Evolutionary conservation across 2,888 invertebrate genomes (phyloP).

Genomic region (Rhingia campestris): DNA sequence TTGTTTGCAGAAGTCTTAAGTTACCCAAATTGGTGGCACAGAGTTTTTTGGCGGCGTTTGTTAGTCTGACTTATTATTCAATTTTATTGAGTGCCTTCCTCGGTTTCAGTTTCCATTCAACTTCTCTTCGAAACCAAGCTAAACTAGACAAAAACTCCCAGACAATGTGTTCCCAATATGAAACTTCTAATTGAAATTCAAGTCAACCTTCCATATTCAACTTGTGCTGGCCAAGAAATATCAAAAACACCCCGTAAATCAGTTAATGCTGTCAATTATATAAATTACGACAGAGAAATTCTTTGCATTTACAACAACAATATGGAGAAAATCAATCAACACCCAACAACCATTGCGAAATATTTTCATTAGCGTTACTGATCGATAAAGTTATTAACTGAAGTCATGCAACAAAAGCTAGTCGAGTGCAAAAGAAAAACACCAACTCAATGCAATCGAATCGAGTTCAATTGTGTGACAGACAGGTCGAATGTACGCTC

Average conservation of each 20-base stretch:
- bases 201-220: slow-evolving; percentile 49
- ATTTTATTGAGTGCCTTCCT: too few relatives aligned
- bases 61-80: too few relatives aligned
- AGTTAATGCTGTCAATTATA: slow-evolving; percentile 39
- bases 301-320: slow-evolving; percentile 8
- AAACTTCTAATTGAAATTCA: slow-evolving; percentile 8
- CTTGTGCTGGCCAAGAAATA: slow-evolving; percentile 32
- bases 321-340: slow-evolving; percentile 42
- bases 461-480: slow-evolving; percentile 47
- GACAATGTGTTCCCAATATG: too few relatives aligned
- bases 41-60: too few relatives aligned
- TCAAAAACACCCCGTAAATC: slow-evolving; percentile 47
- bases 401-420: slow-evolving; percentile 4
- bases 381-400: slow-evolving; percentile 64
- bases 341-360: slow-evolving; percentile 37
- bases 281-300: slow-evolving; percentile 31
- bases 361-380: slow-evolving; percentile 46
- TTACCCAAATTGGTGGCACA: too few relatives aligned
- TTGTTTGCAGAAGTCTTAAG: too few relatives aligned
- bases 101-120: too few relatives aligned
- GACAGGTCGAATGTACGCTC: slow-evolving; percentile 15
- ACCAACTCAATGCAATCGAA: slow-evolving; percentile 42
- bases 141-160: neutral
- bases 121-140: neutral
- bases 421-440: neutral